Base-by-base conservation (phyloP, 2,113 vertebrate species). In the Promerops cafer region DNA sequence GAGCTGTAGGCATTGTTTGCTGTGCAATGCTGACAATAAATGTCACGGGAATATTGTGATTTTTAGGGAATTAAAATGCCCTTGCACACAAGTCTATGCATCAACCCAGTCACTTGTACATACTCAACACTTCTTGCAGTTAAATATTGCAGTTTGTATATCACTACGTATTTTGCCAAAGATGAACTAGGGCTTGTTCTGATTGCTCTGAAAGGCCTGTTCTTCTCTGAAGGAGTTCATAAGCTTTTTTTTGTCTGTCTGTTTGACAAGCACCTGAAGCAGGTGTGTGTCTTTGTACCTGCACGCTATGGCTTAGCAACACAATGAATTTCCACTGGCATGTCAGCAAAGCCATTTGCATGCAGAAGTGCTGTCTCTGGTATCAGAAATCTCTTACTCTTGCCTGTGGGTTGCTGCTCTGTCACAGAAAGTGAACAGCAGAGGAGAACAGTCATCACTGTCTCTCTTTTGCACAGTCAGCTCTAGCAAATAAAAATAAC, bases 401-500 rank as follows among this genome's bases (percentile, higher is more conserved):
- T 0, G 0, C 22, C 52, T 31, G 11, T 35, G 54, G 13, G 26
- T 49, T 83, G 80, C 59, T 23, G 35, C 31, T 72, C 31, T 77
- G 42, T 39, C 72, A 66, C 37, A 63, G 56, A 87, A 78, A 83
- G n/a, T 6, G 83, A 83, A 16, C 30, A 79, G 60, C 40, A 7
- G 7, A 56, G 63, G 66, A 78, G 56, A 86, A 11, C 23, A 65
- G 39, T 39, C 52, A 16, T 49, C 37, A 54, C 39, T 8, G 44
- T 20, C 39, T 89, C 72, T 75, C n/a, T 60, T 78, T 35, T 92
- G 72, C 56, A 28, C 37, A 56, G 68, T 93, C 83, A 94, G 69
- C 83, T 88, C 79, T 54, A 47, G 63, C 79, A 94, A 93, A 92
- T 63, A 92, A 97, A 95, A 96, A 93, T 95, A 97, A 66, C 83